Evolutionary conservation across 2,888 invertebrate species (phyloP).

Genomic region (Drosophila borealis): DNA sequence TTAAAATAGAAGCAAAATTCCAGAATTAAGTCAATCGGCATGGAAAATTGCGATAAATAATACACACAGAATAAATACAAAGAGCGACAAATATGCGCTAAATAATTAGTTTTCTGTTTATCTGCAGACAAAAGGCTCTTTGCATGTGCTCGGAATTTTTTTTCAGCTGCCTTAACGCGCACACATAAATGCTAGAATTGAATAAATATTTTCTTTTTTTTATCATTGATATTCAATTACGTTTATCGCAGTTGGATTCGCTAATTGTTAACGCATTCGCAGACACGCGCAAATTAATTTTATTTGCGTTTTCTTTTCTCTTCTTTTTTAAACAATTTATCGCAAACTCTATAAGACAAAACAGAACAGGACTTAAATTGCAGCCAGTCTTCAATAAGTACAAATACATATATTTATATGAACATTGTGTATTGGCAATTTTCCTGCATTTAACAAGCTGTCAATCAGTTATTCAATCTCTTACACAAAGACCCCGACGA

Average conservation of each 20-base stretch:
- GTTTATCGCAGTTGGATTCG: conserved; percentile 59
- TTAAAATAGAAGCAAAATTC: conserved; percentile 30
- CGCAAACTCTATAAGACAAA: neutral
- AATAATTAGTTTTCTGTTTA: conserved; percentile 62
- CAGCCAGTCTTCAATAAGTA: no score
- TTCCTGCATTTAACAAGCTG: conserved; percentile 25
- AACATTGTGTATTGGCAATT: conserved; percentile 2
- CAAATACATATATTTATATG: neutral
- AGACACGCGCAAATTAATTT: conserved; percentile 59
- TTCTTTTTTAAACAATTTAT: conserved; percentile 21
- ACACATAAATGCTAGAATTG: conserved; percentile 37
- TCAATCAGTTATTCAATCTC: conserved; percentile 39
- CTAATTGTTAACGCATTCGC: conserved; percentile 51
- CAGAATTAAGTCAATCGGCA: conserved; percentile 20
- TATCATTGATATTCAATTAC: conserved; percentile 71
- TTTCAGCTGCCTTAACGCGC: conserved; percentile 32
- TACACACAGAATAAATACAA: conserved; percentile 40
- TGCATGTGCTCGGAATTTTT: conserved; percentile 2
- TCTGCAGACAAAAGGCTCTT: conserved; percentile 28
- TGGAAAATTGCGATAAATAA: conserved; percentile 37
- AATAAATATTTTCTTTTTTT: conserved; percentile 46
- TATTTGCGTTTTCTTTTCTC: conserved; percentile 27
- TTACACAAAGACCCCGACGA: neutral
- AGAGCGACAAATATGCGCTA: conserved; percentile 46
- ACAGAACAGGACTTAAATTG: neutral